These are phyloP conservation scores for Caenorhabditis remanei DNA, from an alignment of 1,140 invertebrate genomes.

Conservation along the genomic window DNA sequence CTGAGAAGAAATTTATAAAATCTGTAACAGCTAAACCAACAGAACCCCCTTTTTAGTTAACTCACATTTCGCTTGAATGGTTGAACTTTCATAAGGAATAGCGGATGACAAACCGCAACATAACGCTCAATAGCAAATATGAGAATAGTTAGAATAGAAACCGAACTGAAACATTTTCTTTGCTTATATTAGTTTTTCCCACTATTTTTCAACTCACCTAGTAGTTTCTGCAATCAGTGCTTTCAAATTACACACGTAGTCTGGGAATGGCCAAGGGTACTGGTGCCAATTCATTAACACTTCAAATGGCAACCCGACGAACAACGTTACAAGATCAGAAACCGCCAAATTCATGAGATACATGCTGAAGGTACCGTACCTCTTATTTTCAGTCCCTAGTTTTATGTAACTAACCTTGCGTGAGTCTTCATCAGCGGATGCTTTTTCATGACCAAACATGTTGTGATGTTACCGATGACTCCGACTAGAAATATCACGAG, in stretches of 20 bases:
- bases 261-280: slow-evolving; percentile 82
- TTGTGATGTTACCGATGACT: slow-evolving; percentile 88
- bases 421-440: slow-evolving; percentile 65
- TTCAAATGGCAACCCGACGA: slow-evolving; percentile 64
- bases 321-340: slow-evolving; percentile 64
- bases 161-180: slow-evolving; percentile 82
- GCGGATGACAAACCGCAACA: slow-evolving; percentile 79
- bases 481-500: slow-evolving; percentile 87
- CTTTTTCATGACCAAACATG: slow-evolving; percentile 87
- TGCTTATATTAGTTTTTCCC: too few species aligned
- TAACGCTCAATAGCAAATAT: slow-evolving; percentile 93
- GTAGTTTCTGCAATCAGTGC: slow-evolving; percentile 89
- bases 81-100: slow-evolving; percentile 61
- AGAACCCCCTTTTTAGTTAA: neutral
- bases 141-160: slow-evolving; percentile 89
- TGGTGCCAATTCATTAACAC: slow-evolving; percentile 65
- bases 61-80: slow-evolving; percentile 55
- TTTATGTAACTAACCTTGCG: slow-evolving; percentile 13
- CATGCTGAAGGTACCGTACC: neutral
- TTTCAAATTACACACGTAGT: slow-evolving; percentile 87
- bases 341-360: slow-evolving; percentile 65
- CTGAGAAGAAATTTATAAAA: too few species aligned
- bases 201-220: slow-evolving; percentile 51
- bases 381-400: neutral
- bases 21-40: too few species aligned